Percentiles rank a stretch among this genome's conserved stretches.
phyloP scores from a whole-genome alignment of 64 coral and sea anemone species.

The Stylophora pistillata region DNA sequence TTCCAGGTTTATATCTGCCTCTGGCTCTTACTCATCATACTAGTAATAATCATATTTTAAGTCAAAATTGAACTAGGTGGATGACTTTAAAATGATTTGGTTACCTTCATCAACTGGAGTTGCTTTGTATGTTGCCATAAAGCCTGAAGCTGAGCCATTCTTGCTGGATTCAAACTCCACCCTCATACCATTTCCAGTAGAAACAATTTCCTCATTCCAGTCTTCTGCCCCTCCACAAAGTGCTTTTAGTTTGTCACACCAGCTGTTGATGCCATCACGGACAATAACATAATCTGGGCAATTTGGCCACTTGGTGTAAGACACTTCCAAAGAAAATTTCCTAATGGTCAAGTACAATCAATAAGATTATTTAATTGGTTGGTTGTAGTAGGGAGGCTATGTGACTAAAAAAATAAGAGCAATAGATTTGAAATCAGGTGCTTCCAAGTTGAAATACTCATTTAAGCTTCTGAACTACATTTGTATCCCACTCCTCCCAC shows the following conservation, averaged over 20 bases:
- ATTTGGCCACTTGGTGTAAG: neutral
- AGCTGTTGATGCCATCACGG: slow-evolving; percentile 71
- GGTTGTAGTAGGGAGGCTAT: too few species aligned
- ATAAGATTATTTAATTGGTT: neutral
- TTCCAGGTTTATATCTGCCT: too few species aligned
- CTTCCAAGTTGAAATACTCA: too few species aligned
- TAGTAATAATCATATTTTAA: too few species aligned
- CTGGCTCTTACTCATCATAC: too few species aligned
- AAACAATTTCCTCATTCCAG: neutral
- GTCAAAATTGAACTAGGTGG: too few species aligned
- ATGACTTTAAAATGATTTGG: too few species aligned
- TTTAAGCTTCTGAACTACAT: too few species aligned
- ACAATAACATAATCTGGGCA: slow-evolving; percentile 74
- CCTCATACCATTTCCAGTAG: slow-evolving; percentile 61
- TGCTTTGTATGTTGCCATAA: slow-evolving; percentile 53
- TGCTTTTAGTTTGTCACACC: slow-evolving; percentile 15
- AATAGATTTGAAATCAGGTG: too few species aligned
- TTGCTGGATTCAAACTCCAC: slow-evolving; percentile 68
- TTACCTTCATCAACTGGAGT: slow-evolving; percentile 18
- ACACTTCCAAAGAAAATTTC: slow-evolving; percentile 37
- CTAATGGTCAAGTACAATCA: neutral
- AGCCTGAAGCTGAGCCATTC: slow-evolving; percentile 41
- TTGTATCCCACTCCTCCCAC: too few species aligned
- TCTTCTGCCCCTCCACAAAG: slow-evolving; percentile 34
- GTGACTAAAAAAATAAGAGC: too few species aligned